These are phyloP conservation scores for Ctenopoma multispine DNA, from an alignment of 2,797 vertebrate species.

Conservation along the genomic window DNA sequence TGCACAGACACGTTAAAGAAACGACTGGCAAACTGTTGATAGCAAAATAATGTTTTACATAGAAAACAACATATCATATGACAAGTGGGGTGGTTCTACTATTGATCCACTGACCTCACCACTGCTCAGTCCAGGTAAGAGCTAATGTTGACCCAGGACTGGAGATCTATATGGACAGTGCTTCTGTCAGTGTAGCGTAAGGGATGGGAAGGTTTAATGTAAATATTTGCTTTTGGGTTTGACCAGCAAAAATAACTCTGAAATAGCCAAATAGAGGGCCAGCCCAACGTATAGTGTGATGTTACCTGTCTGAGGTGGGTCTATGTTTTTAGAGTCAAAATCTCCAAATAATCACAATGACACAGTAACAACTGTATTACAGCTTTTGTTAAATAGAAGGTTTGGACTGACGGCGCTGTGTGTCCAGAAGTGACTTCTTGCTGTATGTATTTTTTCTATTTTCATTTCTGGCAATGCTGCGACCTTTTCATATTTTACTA, in stretches of 20 bases:
- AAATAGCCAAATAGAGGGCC: slow-evolving; percentile 37
- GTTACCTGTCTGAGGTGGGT: slow-evolving; percentile 15
- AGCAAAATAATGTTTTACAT: slow-evolving; percentile 1
- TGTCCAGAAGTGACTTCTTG: no score
- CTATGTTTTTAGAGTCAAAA: slow-evolving; percentile 21
- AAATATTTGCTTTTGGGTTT: slow-evolving; percentile 79
- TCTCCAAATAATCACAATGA: slow-evolving; percentile 27
- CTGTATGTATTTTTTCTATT: no score
- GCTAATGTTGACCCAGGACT: slow-evolving; percentile 76
- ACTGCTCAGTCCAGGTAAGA: slow-evolving; percentile 52
- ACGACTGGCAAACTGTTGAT: background rate
- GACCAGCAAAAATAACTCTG: slow-evolving; percentile 61
- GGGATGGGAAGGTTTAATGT: slow-evolving; percentile 61
- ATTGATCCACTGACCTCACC: slow-evolving; percentile 72
- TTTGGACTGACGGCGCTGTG: background rate
- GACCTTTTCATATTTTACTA: background rate
- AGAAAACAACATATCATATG: slow-evolving; percentile 8
- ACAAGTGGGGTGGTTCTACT: slow-evolving; percentile 24
- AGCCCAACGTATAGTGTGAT: slow-evolving; percentile 1
- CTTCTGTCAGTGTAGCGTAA: slow-evolving; percentile 68
- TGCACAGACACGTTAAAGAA: background rate
- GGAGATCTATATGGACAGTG: slow-evolving; percentile 67
- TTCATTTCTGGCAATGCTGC: background rate
- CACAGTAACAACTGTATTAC: background rate
- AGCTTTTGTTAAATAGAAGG: background rate